Base-by-base conservation (phyloP, 92 coral and sea anemone species). In the Heteractis magnifica region DNA sequence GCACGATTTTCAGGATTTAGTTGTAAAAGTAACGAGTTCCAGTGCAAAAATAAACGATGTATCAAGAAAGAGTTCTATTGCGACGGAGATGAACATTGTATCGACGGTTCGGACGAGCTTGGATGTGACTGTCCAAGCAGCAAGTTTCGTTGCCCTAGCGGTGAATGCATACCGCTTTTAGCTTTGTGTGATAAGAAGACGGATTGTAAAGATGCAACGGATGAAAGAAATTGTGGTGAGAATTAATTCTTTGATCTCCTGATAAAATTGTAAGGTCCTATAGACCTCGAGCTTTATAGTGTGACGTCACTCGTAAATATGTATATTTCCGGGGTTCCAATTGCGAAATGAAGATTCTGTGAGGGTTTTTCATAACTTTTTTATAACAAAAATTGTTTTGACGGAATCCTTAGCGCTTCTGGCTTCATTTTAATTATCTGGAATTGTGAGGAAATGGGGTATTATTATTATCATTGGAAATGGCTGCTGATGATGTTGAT, bases 71-170 rank as follows among this genome's bases (percentile, higher is more conserved):
- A 58, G 20, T 83, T 91, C 15, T 41, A 72, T 34, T 91, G 94
- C 64, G 92, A 89, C 58, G 90, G 88, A 34, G 94, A 91, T 75
- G 50, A 34, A 11, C 90, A 89, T 4, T 91, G 94, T 70, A 75
- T 77, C 20, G 94, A 91, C 56, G 74, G 85, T 3, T 91, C 94
- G 23, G 94, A 91, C 58, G 94, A 91, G 76, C 79, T 80, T 77
- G 82, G 77, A 52, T 91, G 94, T 65, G 82, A 16, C 60, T 91
- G 94, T 72, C 83, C 87, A 5, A 71, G 87, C 10, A 91, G 58
- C 59, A 86, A 49, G 88, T 91, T 91, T 55, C 15, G 53, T 6
- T 91, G 94, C 56, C 86, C 77, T 0, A 90, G 87, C 34, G 94
- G 92, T 21, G 68, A 65, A 64, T 91, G 94, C 34, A 79, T 88